Evolutionary conservation across 2,888 invertebrate species (phyloP).

Genomic region (Pheosia gnoma): DNA sequence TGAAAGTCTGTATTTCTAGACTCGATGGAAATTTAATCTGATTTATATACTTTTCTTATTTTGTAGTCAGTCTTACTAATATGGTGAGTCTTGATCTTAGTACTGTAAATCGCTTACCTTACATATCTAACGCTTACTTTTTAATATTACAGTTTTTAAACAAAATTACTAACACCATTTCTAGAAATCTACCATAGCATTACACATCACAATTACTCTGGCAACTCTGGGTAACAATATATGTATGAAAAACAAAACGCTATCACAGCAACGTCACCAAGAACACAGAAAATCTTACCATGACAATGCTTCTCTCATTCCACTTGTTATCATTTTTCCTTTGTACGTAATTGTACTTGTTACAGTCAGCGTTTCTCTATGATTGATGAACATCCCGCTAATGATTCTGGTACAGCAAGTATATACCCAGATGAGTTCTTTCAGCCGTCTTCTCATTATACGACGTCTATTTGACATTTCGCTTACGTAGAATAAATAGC

Average conservation of each 20-base stretch:
- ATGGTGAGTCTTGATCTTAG: no score
- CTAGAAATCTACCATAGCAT: no score
- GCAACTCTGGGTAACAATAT: background rate
- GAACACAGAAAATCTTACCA: constrained; percentile 2
- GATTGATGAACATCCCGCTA: constrained; percentile 54
- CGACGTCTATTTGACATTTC: constrained; percentile 24
- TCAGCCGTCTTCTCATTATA: constrained; percentile 31
- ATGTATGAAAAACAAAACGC: background rate
- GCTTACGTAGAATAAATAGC: constrained; percentile 21
- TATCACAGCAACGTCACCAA: background rate
- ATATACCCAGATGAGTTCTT: constrained; percentile 21
- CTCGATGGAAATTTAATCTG: no score
- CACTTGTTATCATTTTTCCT: constrained; percentile 32
- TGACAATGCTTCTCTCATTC: background rate
- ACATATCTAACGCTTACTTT: no score
- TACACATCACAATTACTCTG: no score
- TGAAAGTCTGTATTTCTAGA: no score
- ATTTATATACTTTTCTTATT: no score
- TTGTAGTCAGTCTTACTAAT: no score
- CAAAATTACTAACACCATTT: no score
- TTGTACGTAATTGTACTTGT: constrained; percentile 45
- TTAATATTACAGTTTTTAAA: no score
- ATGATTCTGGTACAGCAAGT: constrained; percentile 37
- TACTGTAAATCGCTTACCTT: no score
- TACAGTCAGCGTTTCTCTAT: constrained; percentile 49